Base-by-base conservation (phyloP, 2,888 invertebrate genomes). In the Torymus aiolomorphi region DNA sequence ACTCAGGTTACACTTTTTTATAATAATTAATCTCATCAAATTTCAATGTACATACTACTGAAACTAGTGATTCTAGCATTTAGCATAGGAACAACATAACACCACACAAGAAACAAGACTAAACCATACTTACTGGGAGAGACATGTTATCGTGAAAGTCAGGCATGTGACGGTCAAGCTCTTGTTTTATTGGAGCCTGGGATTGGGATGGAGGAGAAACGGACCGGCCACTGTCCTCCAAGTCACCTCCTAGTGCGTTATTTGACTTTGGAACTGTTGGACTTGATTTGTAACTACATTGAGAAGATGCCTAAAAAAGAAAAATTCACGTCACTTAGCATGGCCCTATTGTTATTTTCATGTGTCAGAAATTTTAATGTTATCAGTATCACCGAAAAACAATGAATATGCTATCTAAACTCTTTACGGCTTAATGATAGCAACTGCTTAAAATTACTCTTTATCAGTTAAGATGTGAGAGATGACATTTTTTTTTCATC, bases 281-380 rank as follows among this genome's bases (percentile, higher is more conserved):
- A 91, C 92, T 93, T 91, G 93, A 92, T 92, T 93, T 94, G 90
- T 92, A 94, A 92, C 93, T 93, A 92, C 92, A 92, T 91, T 92
- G 93, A 87, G 92, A 92, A 86, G 93, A 92, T 90, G 93, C 92
- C 94, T 94, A 87, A 67, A 90, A 88, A 84, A 84, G 31, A 72
- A 82, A 80, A 57, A 63, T 63, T 78, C 52, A 56, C 49, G 57
- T 63, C 52, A 78, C 76, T 75, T 71, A 42, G 52, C 52, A n/a
- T 18, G 56, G 14, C 12, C 13, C 31, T 70, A 56, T 24, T 31
- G 31, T 31, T 31, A 52, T 76, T 69, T 56, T 18, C 52, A 66
- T 56, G 63, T 71, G 2, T 67, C 14, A 12, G 24, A 66, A 49
- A 62, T 75, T 62, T 72, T 16, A 74, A 74, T 75, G 61, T 54